Evolutionary conservation across 2,888 invertebrate species (phyloP).

Genomic region (Eubasilissa splendida): DNA sequence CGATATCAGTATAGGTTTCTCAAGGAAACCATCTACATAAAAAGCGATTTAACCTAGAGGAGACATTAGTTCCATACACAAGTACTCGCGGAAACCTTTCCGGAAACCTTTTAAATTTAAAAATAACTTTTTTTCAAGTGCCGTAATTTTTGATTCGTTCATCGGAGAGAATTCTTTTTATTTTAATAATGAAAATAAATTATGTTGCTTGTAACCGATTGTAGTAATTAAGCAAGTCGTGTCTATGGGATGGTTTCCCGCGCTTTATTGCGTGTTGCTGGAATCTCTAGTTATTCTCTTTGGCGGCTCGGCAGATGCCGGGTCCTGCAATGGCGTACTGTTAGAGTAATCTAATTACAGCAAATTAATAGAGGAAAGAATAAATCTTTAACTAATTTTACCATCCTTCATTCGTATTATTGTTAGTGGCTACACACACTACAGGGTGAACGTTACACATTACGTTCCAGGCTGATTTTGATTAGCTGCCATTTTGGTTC

Average conservation of each 20-base stretch:
- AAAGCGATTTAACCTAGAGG: no score
- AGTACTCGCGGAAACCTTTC: no score
- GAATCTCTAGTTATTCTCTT: conserved; percentile 17
- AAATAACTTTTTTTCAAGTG: no score
- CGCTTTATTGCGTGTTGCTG: conserved; percentile 6
- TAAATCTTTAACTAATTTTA: neutral
- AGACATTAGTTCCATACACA: no score
- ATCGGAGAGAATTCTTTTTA: neutral
- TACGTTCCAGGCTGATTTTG: no score
- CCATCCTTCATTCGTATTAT: no score
- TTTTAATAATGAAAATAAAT: conserved; percentile 7
- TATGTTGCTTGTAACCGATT: conserved; percentile 25
- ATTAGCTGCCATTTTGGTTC: no score
- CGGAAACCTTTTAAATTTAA: no score
- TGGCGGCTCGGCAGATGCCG: conserved; percentile 23
- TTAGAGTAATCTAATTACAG: conserved; percentile 26
- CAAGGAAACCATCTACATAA: no score
- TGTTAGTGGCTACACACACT: no score
- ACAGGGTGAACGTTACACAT: no score
- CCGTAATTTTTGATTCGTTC: neutral
- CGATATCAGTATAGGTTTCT: no score
- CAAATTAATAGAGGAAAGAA: conserved; percentile 30
- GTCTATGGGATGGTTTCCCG: conserved; percentile 18
- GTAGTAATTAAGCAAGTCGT: conserved; percentile 20
- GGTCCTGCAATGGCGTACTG: neutral